phyloP scores from a whole-genome alignment of 2,113 vertebrate species.

The Pseudolaguvia tuberculata region DNA sequence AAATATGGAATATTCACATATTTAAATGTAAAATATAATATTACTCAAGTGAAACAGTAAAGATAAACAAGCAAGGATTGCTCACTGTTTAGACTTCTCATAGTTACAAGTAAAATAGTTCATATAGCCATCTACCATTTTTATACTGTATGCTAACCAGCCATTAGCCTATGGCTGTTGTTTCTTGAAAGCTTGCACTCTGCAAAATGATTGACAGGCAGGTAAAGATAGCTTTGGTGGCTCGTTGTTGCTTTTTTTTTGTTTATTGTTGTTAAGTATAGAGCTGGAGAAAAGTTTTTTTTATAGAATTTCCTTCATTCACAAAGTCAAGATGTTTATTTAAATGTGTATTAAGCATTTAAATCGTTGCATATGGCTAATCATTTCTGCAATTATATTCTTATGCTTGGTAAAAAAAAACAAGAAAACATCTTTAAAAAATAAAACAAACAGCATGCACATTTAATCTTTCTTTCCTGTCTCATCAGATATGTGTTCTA shows the following conservation, averaged over 20 bases:
- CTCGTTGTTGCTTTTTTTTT: conserved; percentile 15
- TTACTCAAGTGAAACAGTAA: background rate
- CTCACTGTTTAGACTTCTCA: background rate
- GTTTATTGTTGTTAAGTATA: conserved; percentile 8
- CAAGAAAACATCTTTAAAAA: too few relatives aligned
- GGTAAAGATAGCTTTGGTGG: background rate
- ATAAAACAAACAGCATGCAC: conserved; percentile 5
- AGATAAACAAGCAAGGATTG: too few relatives aligned
- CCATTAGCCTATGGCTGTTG: conserved; percentile 23
- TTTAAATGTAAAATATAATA: background rate
- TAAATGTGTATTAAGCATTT: background rate
- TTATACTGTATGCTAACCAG: background rate
- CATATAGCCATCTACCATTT: conserved; percentile 8
- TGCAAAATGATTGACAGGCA: conserved; percentile 20
- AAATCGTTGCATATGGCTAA: background rate
- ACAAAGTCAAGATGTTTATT: background rate
- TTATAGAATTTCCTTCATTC: background rate
- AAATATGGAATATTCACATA: background rate
- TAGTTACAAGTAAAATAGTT: conserved; percentile 7
- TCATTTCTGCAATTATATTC: too few relatives aligned
- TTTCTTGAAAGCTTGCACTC: background rate
- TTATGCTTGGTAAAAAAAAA: background rate
- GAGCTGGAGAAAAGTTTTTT: conserved; percentile 2
- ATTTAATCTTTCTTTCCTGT: conserved; percentile 39
- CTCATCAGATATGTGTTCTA: conserved; percentile 15